These are phyloP conservation scores for Zaprionus bogoriensis DNA, from an alignment of 2,888 invertebrate genomes.

Conservation along the genomic window DNA sequence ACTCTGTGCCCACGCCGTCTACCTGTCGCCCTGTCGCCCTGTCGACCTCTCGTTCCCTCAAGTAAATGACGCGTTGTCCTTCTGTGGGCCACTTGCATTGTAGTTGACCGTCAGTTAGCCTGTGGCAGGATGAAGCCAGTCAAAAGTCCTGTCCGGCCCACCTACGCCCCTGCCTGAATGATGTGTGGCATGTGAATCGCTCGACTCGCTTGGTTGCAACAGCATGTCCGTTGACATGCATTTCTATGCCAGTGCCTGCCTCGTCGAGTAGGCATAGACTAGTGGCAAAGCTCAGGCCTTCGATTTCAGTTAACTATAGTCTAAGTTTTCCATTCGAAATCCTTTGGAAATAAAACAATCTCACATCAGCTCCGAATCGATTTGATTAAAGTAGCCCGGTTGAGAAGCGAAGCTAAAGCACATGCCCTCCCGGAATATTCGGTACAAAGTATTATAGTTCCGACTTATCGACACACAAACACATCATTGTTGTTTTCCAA, in stretches of 20 bases:
- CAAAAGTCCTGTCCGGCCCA: not conserved
- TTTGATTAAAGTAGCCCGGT: too few species aligned
- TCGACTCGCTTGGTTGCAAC: slow-evolving; percentile 49
- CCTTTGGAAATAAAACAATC: too few species aligned
- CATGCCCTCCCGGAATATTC: too few species aligned
- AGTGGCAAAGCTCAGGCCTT: not conserved
- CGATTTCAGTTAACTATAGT: not conserved
- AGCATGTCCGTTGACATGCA: slow-evolving; percentile 44
- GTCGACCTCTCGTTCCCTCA: not conserved
- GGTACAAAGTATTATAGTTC: too few species aligned
- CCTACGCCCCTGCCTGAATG: slow-evolving; percentile 4
- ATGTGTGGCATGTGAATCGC: slow-evolving; percentile 29
- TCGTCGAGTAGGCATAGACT: not conserved
- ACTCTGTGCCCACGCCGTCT: slow-evolving; percentile 12
- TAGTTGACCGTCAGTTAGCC: slow-evolving; percentile 52
- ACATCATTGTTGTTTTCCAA: too few species aligned
- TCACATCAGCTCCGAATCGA: too few species aligned
- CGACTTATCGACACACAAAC: too few species aligned
- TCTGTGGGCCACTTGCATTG: slow-evolving; percentile 45
- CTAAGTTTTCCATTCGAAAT: too few species aligned
- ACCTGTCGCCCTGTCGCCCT: not conserved
- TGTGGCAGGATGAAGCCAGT: slow-evolving; percentile 40
- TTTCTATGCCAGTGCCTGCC: not conserved
- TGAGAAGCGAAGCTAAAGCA: too few species aligned
- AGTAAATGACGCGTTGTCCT: slow-evolving; percentile 50